Percentiles rank a stretch among this genome's conserved stretches.
Conservation (phyloP, 1,140 invertebrate species). For the Littorina saxatilis region DNA sequence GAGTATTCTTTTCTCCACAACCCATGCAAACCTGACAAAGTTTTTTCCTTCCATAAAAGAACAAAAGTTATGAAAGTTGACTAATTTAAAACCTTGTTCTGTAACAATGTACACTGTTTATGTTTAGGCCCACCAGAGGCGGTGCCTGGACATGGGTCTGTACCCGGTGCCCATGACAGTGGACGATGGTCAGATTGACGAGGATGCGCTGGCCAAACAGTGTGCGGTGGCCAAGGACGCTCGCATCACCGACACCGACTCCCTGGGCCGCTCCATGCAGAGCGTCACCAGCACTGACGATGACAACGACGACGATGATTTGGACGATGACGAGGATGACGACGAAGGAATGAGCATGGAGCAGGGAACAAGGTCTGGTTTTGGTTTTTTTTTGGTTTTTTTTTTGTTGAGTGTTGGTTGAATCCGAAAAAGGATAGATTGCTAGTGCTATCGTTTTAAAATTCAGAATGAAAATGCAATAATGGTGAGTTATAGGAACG, state of each 20-base stretch:
- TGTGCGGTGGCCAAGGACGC: conserved; percentile 66
- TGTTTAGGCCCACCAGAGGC: conserved; percentile 88
- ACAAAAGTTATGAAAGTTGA: too few relatives aligned
- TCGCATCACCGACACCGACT: conserved; percentile 49
- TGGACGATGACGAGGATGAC: conserved; percentile 67
- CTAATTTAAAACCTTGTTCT: too few relatives aligned
- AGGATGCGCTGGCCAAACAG: conserved; percentile 80
- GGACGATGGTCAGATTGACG: conserved; percentile 84
- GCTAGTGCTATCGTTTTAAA: too few relatives aligned
- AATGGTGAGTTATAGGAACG: too few relatives aligned
- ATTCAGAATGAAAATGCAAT: too few relatives aligned
- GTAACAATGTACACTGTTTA: too few relatives aligned
- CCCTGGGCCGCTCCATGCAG: background rate
- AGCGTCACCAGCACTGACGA: conserved; percentile 49
- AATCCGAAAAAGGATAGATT: too few relatives aligned
- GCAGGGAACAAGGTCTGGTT: conserved; percentile 4
- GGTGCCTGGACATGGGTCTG: conserved; percentile 90
- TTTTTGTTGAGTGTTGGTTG: too few relatives aligned
- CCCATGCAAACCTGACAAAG: too few relatives aligned
- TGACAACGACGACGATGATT: conserved; percentile 61
- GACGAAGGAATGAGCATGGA: conserved; percentile 53
- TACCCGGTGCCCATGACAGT: conserved; percentile 84
- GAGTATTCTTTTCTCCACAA: too few relatives aligned
- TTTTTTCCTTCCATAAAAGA: too few relatives aligned
- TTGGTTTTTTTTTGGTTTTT: too few relatives aligned